Evolutionary conservation across 1,140 invertebrate genomes (phyloP).

Genomic region (Carposina sasakii): DNA sequence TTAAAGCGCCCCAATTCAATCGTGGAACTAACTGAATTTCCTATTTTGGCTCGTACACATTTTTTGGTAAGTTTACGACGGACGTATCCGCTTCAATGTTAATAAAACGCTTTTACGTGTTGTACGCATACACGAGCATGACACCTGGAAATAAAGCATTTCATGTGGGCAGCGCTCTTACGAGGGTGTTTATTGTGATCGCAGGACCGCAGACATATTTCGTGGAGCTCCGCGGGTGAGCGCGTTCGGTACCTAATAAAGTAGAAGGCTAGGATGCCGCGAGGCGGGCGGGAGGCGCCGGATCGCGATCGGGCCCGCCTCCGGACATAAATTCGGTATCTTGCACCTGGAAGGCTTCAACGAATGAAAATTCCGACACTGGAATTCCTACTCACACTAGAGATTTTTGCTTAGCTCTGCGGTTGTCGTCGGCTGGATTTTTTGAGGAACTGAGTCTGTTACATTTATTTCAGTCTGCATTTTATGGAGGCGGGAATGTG

Average conservation of each 20-base stretch:
- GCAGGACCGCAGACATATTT: conserved; percentile 35
- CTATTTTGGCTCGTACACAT: conserved; percentile 4
- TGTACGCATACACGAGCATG: conserved; percentile 29
- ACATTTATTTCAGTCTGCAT: conserved; percentile 63
- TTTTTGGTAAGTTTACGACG: background rate
- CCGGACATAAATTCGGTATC: conserved; percentile 47
- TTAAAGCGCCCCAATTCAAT: conserved; percentile 25
- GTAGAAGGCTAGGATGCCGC: conserved; percentile 27
- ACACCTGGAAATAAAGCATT: conserved; percentile 39
- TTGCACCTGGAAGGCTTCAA: conserved; percentile 45
- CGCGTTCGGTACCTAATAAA: conserved; percentile 38
- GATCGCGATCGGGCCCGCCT: conserved; percentile 39
- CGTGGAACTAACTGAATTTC: conserved; percentile 26
- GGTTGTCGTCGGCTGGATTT: conserved; percentile 56
- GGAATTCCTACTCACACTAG: conserved; percentile 59
- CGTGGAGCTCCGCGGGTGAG: conserved; percentile 24
- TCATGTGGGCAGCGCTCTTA: conserved; percentile 29
- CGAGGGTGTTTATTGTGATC: conserved; percentile 35
- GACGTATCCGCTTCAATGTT: background rate
- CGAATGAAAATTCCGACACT: conserved; percentile 63
- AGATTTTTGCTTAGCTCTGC: conserved; percentile 60
- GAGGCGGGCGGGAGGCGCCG: conserved; percentile 17
- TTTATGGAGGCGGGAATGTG: conserved; percentile 64
- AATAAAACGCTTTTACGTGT: conserved; percentile 24
- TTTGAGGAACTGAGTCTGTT: conserved; percentile 58